phyloP scores from a whole-genome alignment of 2,113 vertebrate species.

The Rhipidura dahli region DNA sequence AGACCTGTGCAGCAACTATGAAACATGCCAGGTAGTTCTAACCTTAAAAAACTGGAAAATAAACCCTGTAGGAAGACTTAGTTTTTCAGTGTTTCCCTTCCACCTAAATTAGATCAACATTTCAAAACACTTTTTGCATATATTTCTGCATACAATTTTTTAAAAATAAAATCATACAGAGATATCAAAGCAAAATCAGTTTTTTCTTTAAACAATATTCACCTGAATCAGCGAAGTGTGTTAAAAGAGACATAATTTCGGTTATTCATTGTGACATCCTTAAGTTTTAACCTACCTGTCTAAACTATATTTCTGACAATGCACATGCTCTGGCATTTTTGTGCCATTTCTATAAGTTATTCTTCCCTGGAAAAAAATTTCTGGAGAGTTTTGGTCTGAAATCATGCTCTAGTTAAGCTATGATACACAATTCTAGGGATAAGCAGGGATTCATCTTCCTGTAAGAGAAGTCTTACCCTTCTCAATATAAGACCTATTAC shows the following conservation, averaged over 20 bases:
- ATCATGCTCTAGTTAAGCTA: rapidly evolving
- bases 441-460: neutral
- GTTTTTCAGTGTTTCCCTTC: neutral
- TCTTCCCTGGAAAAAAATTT: neutral
- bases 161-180: neutral
- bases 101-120: neutral
- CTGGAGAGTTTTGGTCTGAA: neutral
- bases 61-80: neutral
- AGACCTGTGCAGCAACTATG: neutral
- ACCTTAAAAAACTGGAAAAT: neutral
- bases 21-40: neutral
- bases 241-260: neutral
- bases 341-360: neutral
- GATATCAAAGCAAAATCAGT: neutral
- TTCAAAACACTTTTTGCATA: neutral
- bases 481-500: neutral
- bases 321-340: neutral
- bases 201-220: neutral
- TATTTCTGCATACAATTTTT: neutral
- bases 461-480: neutral
- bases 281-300: neutral
- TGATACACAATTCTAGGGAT: neutral
- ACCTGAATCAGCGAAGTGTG: neutral
- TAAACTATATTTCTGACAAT: neutral
- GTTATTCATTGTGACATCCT: neutral